A percentile compares a stretch with the other conserved stretches of the same genome.
These are phyloP conservation scores for Hephaestus fuliginosus DNA, from an alignment of 2,797 vertebrate species.

Conservation along the genomic window DNA sequence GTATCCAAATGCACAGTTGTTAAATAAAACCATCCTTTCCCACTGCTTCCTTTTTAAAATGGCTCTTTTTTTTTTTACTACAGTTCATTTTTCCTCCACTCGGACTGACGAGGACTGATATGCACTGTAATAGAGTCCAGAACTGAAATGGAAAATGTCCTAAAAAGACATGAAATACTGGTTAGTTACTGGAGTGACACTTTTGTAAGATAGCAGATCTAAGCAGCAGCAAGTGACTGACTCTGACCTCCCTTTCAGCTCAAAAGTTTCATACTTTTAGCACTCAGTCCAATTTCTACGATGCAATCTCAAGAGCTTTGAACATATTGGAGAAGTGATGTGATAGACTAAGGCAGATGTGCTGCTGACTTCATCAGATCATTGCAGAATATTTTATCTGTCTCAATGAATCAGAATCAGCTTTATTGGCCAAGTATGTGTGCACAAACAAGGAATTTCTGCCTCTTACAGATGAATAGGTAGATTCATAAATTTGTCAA, in stretches of 20 bases:
- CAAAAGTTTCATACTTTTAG: constrained; percentile 10
- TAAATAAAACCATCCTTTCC: not conserved
- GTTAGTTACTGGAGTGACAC: constrained; percentile 39
- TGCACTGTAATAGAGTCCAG: not conserved
- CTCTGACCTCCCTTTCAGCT: constrained; percentile 15
- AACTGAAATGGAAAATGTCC: not conserved
- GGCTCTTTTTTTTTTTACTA: not conserved
- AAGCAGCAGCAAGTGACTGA: constrained; percentile 15
- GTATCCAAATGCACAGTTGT: not conserved
- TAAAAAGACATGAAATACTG: not conserved
- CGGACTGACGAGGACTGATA: not conserved
- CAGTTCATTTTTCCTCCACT: not conserved
- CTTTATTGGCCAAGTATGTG: too few species aligned
- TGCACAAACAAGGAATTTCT: too few species aligned
- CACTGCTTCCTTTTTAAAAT: not conserved
- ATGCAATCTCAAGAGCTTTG: constrained; percentile 18
- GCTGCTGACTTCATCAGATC: constrained; percentile 23
- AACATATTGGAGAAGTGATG: constrained; percentile 15
- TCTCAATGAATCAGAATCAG: constrained; percentile 6
- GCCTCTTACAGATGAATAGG: not conserved
- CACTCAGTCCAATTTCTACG: constrained; percentile 6
- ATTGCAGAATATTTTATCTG: not conserved
- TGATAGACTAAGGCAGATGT: constrained; percentile 4
- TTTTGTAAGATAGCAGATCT: constrained; percentile 53
- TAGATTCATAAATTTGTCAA: not conserved